Conservation (phyloP, 2,113 vertebrate genomes). For the Rhabdomys dilectus region DNA sequence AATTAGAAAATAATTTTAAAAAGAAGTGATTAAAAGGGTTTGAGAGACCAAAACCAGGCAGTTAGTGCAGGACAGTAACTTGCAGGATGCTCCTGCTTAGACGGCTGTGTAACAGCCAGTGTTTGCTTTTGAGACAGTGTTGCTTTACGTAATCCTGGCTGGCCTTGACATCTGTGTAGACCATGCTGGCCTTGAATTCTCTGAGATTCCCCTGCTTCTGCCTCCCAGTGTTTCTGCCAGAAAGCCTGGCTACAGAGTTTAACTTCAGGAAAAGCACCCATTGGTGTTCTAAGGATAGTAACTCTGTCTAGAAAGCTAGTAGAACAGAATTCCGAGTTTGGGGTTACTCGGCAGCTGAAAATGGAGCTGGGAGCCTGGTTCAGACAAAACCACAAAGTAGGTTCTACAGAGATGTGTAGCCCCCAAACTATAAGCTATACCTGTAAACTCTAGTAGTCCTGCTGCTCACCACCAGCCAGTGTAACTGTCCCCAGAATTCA, state of each 20-base stretch:
- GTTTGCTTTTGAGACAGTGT: background rate
- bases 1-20: constrained; percentile 2
- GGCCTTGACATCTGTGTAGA: background rate
- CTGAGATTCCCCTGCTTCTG: background rate
- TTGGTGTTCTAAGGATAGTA: background rate
- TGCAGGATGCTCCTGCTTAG: background rate
- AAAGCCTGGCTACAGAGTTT: background rate
- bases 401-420: background rate
- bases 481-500: background rate
- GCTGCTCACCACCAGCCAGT: background rate
- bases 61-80: background rate
- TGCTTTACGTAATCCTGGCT: background rate
- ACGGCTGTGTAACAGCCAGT: background rate
- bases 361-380: background rate
- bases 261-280: background rate
- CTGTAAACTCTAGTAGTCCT: background rate
- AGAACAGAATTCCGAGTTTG: background rate
- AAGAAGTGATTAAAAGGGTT: background rate
- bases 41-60: background rate
- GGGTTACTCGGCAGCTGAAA: too few species aligned
- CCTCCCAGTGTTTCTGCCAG: background rate
- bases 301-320: background rate
- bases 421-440: background rate
- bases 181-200: background rate
- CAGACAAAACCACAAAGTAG: background rate